Conservation (phyloP, 1,140 invertebrate genomes). For the Stratiolaelaps scimitus region DNA sequence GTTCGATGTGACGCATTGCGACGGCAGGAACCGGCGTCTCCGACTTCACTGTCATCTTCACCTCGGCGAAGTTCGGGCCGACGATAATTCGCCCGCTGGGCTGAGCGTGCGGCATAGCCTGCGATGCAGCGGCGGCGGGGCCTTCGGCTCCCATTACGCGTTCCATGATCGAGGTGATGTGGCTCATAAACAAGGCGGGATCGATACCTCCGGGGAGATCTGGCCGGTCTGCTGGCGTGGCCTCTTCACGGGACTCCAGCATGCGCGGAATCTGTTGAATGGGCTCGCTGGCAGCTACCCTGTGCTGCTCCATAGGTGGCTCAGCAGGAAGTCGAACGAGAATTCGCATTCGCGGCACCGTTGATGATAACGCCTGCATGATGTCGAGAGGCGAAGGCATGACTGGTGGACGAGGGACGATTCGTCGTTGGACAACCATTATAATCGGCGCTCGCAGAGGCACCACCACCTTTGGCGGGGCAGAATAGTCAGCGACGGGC, state of each 20-base stretch:
- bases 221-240: too few species aligned
- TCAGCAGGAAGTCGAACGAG: conserved; percentile 1
- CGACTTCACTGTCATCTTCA: conserved; percentile 23
- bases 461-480: conserved; percentile 20
- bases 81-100: background rate
- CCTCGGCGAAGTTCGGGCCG: conserved; percentile 22
- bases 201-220: background rate
- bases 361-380: conserved; percentile 7
- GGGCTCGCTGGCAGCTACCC: background rate
- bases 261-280: too few species aligned
- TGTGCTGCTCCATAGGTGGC: background rate
- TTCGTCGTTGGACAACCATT: conserved; percentile 13
- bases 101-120: background rate
- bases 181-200: conserved; percentile 22
- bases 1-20: conserved; percentile 25
- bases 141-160: background rate
- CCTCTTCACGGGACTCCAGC: too few species aligned
- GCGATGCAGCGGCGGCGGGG: background rate
- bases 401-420: background rate
- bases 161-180: conserved; percentile 22
- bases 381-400: background rate
- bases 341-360: background rate
- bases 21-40: conserved; percentile 1
- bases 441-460: conserved; percentile 14
- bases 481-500: conserved; percentile 11